These are phyloP conservation scores for Scelioninae gen. 1 DNA, from an alignment of 2,888 invertebrate genomes.

Conservation along the genomic window DNA sequence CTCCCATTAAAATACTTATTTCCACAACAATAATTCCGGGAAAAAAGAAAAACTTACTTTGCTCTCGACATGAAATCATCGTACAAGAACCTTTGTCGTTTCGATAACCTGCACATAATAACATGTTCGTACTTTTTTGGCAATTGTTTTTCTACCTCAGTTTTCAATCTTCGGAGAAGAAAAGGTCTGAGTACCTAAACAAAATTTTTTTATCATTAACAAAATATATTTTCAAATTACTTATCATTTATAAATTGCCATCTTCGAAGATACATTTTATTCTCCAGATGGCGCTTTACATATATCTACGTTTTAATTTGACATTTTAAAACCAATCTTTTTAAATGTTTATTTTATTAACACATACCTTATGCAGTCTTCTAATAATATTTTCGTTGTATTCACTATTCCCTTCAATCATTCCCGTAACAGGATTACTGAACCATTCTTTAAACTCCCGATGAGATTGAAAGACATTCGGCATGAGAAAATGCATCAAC, in stretches of 20 bases:
- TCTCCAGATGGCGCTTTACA: too few relatives aligned
- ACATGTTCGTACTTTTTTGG: conserved; percentile 98
- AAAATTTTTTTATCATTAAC: neutral
- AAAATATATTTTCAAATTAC: neutral
- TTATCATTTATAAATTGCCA: too few relatives aligned
- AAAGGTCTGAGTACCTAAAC: conserved; percentile 95
- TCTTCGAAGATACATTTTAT: neutral
- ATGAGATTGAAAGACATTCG: conserved; percentile 97
- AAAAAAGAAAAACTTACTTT: conserved; percentile 87
- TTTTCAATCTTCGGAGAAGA: conserved; percentile 94
- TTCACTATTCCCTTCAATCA: conserved; percentile 96
- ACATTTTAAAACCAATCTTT: too few relatives aligned
- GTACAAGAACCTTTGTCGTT: conserved; percentile 97
- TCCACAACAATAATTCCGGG: neutral
- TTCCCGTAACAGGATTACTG: conserved; percentile 97
- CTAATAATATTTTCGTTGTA: conserved; percentile 95
- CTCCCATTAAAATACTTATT: neutral
- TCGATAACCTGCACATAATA: conserved; percentile 96
- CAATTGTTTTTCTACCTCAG: conserved; percentile 98
- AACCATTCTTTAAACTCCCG: conserved; percentile 99
- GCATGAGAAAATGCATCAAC: conserved; percentile 99
- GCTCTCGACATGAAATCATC: conserved; percentile 99
- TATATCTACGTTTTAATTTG: too few relatives aligned
- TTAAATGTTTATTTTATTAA: neutral
- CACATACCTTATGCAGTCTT: conserved; percentile 93